Evolutionary conservation across 2,888 invertebrate genomes (phyloP), one percentile per base, ranked within the genome.

Genomic region (Acleris holmiana): DNA sequence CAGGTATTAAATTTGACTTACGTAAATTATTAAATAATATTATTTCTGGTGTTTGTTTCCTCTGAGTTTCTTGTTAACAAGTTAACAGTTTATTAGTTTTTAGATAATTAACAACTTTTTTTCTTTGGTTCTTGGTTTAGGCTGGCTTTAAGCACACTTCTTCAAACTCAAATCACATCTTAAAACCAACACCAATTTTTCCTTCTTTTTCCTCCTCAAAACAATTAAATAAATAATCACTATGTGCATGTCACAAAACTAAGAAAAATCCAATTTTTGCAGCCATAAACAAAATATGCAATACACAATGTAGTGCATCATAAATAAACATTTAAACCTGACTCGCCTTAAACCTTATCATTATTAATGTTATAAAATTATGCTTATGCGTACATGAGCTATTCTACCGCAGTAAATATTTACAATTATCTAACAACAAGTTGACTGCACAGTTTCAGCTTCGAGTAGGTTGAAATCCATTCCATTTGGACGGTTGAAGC

Each of bases 391-490:
- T 65, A 65, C 50, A 65, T 65, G 65, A 65, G 65, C 60, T 60
- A 64, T 50, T 18, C 65, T 65, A 65, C 49, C 46, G 18, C 50
- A 71, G 73, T 77, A 72, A 76, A 70, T 79, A 78, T 78, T 69
- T 78, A 79, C 78, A 78, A 62, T 64, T 67, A 50, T 73, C 75
- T 90, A 97, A 93, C 98, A 98, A 93, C 98, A 98, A 70, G 97
- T 96, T 50, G 96, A 96, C 82, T 96, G 96, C 59, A 97, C 97
- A 1, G 97, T 95, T 86, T 98, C 98, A 0, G 97, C 98, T 87
- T 98, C 98, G 51, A 96, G 95, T 69, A 98, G 93, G 89, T 97
- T 97, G 81, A 96, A 96, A 87, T 97, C 97, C 84, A 96, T 92
- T 68, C 96, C 96, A 70, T 95, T 96, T 23, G 97, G 96, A 73